Conservation (phyloP, 2,113 vertebrate species). For the Sinocyclocheilus rhinocerous region DNA sequence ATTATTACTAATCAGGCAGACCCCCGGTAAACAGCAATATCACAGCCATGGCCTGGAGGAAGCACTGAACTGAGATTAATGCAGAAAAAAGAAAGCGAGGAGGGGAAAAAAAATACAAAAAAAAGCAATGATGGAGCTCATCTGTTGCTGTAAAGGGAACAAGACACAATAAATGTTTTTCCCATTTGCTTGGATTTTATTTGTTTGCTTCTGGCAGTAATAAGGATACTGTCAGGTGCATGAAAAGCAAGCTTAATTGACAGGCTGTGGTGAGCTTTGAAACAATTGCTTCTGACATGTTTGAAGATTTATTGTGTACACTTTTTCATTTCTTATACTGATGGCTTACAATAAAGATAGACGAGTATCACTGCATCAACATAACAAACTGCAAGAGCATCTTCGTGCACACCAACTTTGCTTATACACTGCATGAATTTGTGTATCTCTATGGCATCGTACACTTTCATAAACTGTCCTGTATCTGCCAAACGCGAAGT, state of each 20-base stretch:
- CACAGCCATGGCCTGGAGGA: constrained; percentile 47
- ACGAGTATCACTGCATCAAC: constrained; percentile 33
- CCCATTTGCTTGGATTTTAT: constrained; percentile 36
- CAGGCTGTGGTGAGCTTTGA: constrained; percentile 2
- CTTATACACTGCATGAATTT: background rate
- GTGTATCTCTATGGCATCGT: background rate
- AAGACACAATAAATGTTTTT: constrained; percentile 43
- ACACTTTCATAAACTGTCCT: background rate
- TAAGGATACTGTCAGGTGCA: constrained; percentile 3
- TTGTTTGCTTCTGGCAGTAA: constrained; percentile 3
- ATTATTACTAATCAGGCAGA: constrained; percentile 60
- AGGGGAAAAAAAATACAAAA: background rate
- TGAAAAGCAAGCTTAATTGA: constrained; percentile 23
- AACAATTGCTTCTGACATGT: constrained; percentile 12
- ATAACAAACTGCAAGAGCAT: constrained; percentile 53
- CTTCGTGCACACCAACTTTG: background rate
- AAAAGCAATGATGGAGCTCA: constrained; percentile 37
- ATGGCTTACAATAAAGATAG: constrained; percentile 54
- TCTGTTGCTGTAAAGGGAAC: constrained; percentile 42
- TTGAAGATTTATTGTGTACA: background rate
- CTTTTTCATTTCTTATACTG: constrained; percentile 37
- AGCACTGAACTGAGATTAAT: constrained; percentile 38
- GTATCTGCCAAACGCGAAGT: background rate
- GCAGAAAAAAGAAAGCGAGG: constrained; percentile 3
- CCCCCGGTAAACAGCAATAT: constrained; percentile 50